Conservation (phyloP, 2,797 vertebrate genomes). For the Platalea minor region DNA sequence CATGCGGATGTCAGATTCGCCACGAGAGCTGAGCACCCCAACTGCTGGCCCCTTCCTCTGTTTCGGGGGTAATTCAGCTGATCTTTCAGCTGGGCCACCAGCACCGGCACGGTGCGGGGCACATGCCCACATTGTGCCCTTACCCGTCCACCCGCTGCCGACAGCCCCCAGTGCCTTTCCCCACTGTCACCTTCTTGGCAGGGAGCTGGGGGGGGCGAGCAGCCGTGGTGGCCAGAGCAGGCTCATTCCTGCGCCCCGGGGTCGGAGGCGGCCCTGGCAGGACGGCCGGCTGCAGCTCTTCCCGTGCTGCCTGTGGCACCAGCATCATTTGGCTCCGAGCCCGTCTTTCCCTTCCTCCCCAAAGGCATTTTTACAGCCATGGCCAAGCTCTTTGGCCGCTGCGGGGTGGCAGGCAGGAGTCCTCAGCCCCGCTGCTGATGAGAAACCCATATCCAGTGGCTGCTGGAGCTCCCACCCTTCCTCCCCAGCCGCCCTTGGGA, state of each 20-base stretch:
- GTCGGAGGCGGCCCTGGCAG: neutral
- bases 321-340: neutral
- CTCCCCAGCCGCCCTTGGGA: neutral
- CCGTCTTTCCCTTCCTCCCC: neutral
- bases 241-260: accelerated
- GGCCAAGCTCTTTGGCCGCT: neutral
- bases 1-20: neutral
- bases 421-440: neutral
- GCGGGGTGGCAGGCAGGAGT: neutral
- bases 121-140: neutral
- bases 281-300: accelerated
- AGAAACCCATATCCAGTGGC: neutral
- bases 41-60: neutral
- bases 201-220: neutral
- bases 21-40: neutral
- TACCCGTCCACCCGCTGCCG: neutral
- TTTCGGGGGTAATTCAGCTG: neutral
- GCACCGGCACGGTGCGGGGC: neutral
- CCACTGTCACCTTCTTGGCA: neutral
- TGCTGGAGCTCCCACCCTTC: slow-evolving; percentile 41
- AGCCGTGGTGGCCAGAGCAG: neutral
- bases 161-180: neutral
- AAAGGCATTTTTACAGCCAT: neutral
- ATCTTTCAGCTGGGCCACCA: neutral
- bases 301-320: accelerated